Evolutionary conservation across 2,888 invertebrate species (phyloP).

Genomic region (Epsilonema sp.): DNA sequence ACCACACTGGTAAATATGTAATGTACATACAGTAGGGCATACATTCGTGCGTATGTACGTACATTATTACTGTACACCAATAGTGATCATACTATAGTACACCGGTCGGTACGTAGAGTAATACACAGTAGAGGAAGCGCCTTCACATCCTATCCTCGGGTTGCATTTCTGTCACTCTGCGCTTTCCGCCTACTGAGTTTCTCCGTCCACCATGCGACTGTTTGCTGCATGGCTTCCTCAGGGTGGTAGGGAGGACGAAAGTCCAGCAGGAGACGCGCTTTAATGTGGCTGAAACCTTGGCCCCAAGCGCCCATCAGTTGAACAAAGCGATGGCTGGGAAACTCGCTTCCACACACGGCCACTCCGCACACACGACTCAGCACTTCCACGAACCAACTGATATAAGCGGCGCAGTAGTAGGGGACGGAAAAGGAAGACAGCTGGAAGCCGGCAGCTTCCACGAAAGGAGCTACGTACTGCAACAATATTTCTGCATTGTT

Average conservation of each 20-base stretch:
- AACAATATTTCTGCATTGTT: no score
- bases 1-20: no score
- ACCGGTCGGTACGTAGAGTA: no score
- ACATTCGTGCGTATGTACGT: no score
- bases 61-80: no score
- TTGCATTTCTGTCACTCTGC: background rate
- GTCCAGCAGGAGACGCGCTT: slow-evolving; percentile 38
- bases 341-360: slow-evolving; percentile 5
- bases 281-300: slow-evolving; percentile 39
- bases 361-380: slow-evolving; percentile 9
- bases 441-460: slow-evolving; percentile 20
- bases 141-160: no score
- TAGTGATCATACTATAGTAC: no score
- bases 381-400: slow-evolving; percentile 20
- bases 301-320: slow-evolving; percentile 37
- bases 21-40: no score
- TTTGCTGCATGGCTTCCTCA: slow-evolving; percentile 27
- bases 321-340: slow-evolving; percentile 21
- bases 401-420: slow-evolving; percentile 22
- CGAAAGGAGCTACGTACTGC: slow-evolving; percentile 30
- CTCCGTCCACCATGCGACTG: slow-evolving; percentile 17
- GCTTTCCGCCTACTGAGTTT: background rate
- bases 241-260: slow-evolving; percentile 37
- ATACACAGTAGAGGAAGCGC: no score
- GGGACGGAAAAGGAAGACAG: slow-evolving; percentile 26